Conservation (phyloP, 2,797 vertebrate genomes). For the Natrix natrix region DNA sequence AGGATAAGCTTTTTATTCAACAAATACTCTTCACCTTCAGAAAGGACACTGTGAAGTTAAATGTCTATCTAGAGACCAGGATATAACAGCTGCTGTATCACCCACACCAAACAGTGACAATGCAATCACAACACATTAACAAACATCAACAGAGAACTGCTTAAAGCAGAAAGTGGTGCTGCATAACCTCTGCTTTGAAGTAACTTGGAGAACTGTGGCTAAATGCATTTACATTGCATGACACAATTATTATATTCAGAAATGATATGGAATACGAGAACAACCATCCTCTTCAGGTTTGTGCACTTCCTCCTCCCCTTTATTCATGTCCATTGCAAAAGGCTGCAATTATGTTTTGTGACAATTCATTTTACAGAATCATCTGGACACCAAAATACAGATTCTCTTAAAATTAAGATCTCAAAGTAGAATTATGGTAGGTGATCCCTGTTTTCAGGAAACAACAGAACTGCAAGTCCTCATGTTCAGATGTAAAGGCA, state of each 20-base stretch:
- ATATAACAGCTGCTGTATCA: neutral
- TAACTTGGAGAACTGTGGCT: no score
- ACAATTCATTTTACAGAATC: neutral
- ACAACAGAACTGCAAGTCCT: neutral
- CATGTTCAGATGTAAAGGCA: neutral
- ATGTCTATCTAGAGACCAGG: neutral
- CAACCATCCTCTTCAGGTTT: neutral
- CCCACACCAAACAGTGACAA: neutral
- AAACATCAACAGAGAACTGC: neutral
- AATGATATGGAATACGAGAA: neutral
- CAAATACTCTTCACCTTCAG: neutral
- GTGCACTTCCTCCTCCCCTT: neutral
- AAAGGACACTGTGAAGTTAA: neutral
- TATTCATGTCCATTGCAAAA: neutral
- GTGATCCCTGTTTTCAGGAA: neutral
- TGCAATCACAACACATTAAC: slow-evolving; percentile 1
- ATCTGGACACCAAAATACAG: neutral
- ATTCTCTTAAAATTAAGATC: neutral
- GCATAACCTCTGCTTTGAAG: neutral
- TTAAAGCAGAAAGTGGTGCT: neutral
- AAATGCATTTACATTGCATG: neutral
- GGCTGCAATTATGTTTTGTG: neutral
- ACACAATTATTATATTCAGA: neutral
- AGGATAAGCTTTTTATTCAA: neutral
- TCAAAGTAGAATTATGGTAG: neutral